A percentile compares a stretch with the other conserved stretches of the same genome.
Evolutionary conservation across 2,113 vertebrate genomes (phyloP).

Genomic region (Leptobrachium leishanense): DNA sequence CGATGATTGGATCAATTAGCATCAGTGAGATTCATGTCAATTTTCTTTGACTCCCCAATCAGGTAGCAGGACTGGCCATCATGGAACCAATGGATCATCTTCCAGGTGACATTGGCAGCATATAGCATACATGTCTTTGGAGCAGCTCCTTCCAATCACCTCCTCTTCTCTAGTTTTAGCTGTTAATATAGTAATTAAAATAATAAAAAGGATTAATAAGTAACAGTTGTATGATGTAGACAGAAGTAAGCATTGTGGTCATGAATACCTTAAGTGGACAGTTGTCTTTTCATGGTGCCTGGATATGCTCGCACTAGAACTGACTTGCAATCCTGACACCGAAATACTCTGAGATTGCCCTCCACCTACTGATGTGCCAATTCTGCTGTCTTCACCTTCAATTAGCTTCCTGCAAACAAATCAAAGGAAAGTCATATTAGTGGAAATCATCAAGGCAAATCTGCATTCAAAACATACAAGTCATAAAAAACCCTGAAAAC

Average conservation of each 20-base stretch:
- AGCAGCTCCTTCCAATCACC: neutral
- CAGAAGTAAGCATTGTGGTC: too few species aligned
- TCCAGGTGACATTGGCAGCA: neutral
- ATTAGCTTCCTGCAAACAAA: constrained; percentile 62
- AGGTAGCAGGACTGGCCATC: neutral
- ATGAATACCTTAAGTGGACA: constrained; percentile 65
- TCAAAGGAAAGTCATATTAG: neutral
- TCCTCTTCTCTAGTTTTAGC: too few species aligned
- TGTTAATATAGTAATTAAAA: too few species aligned
- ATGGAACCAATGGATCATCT: neutral
- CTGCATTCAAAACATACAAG: too few species aligned
- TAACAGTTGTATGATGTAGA: neutral
- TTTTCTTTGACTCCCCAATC: neutral
- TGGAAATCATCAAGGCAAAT: too few species aligned
- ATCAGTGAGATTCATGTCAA: neutral
- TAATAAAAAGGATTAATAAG: neutral
- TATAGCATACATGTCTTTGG: neutral
- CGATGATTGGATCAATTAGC: neutral
- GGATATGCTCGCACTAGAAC: constrained; percentile 52
- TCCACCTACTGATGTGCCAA: constrained; percentile 63
- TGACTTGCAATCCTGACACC: constrained; percentile 7
- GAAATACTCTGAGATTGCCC: constrained; percentile 29
- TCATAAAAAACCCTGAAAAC: too few species aligned
- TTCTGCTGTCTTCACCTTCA: constrained; percentile 70
- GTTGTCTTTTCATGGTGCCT: constrained; percentile 70